Percentiles rank a stretch among this genome's conserved stretches.
These are phyloP conservation scores for Acrocephalus kingi DNA, from an alignment of 2,113 vertebrate species.

Conservation along the genomic window DNA sequence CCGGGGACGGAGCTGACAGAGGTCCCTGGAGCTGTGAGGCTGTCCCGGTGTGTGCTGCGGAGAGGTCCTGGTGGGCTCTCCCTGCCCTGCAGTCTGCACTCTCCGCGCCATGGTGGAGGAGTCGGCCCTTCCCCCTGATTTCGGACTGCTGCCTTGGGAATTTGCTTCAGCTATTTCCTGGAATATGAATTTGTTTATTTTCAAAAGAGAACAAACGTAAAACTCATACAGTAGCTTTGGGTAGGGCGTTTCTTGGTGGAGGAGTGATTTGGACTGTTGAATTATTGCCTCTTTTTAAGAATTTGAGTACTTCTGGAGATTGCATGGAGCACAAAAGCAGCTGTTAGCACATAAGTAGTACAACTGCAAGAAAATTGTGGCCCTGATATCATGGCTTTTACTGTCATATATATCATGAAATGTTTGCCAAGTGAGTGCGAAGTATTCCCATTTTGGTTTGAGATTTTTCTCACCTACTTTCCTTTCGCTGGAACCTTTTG, in stretches of 20 bases:
- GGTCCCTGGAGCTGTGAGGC: not conserved
- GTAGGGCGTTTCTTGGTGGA: not conserved
- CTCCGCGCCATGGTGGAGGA: rapidly evolving
- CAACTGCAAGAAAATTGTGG: not conserved
- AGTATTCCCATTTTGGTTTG: not conserved
- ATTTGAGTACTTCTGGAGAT: not conserved
- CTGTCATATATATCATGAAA: rapidly evolving
- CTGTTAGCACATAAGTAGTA: not conserved
- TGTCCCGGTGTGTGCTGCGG: rapidly evolving
- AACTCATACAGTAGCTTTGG: not conserved
- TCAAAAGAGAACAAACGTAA: slow-evolving; percentile 44
- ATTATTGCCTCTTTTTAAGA: not conserved
- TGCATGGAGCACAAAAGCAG: not conserved
- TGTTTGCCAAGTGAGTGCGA: not conserved
- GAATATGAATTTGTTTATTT: slow-evolving; percentile 56
- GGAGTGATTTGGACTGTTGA: not conserved
- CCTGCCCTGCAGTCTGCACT: rapidly evolving
- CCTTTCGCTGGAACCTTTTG: not conserved
- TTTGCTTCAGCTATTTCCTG: slow-evolving; percentile 49
- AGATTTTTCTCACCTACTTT: not conserved
- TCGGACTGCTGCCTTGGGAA: slow-evolving; percentile 30
- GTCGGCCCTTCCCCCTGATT: not conserved
- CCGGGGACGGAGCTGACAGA: rapidly evolving
- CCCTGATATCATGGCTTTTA: not conserved
- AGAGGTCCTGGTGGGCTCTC: not conserved